Conservation (phyloP, 2,113 vertebrate genomes). For the Axis porcinus region DNA sequence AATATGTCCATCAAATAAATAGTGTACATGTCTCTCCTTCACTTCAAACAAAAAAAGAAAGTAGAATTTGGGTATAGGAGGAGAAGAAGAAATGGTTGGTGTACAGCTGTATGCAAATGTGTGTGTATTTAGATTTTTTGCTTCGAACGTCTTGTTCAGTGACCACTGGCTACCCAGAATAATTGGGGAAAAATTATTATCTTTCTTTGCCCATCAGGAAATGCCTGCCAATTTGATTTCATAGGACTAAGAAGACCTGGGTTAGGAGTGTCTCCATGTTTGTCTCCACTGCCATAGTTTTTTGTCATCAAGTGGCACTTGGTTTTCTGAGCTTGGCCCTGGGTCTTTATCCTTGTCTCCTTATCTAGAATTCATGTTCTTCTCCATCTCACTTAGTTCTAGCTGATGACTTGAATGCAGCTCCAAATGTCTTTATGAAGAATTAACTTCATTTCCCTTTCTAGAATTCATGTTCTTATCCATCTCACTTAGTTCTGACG, state of each 20-base stretch:
- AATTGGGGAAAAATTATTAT: not conserved
- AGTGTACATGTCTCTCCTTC: accelerated
- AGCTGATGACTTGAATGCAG: not conserved
- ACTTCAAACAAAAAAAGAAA: not conserved
- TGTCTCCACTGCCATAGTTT: not conserved
- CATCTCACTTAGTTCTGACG: not conserved
- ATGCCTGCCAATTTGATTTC: not conserved
- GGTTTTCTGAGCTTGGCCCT: not conserved
- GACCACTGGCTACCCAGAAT: not conserved
- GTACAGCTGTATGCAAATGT: not conserved
- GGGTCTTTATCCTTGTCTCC: not conserved
- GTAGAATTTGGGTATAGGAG: not conserved
- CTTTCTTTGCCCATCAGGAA: not conserved
- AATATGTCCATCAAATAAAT: not conserved
- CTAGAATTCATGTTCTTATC: not conserved
- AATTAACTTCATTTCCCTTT: not conserved
- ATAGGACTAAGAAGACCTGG: not conserved
- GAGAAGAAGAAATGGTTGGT: not conserved
- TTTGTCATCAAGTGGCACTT: not conserved
- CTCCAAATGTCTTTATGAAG: not conserved
- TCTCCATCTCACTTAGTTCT: not conserved
- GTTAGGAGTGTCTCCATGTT: not conserved
- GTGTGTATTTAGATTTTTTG: not conserved
- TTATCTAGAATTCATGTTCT: not conserved
- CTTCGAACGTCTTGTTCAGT: not conserved